Conservation (phyloP, 2,113 vertebrate genomes). For the Odontophorus gujanensis region DNA sequence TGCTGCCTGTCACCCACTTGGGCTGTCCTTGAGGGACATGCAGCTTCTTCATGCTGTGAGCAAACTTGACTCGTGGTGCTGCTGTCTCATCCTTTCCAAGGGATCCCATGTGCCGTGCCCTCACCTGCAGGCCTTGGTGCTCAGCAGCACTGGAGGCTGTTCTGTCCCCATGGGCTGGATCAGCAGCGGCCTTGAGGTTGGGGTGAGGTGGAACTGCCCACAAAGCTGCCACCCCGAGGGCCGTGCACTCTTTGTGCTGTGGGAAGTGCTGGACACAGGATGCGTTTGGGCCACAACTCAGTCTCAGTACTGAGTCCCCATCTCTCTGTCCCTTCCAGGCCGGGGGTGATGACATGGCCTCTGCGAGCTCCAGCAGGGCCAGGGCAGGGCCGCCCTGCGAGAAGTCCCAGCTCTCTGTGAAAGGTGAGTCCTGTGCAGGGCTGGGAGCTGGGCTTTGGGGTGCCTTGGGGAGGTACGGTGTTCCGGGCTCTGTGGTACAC, state of each 20-base stretch:
- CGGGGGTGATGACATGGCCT: conserved; percentile 89
- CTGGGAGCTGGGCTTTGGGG: rapidly evolving
- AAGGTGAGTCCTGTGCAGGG: conserved; percentile 80
- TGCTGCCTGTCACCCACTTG: rapidly evolving
- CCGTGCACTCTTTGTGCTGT: rapidly evolving
- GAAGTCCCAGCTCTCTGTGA: conserved; percentile 90
- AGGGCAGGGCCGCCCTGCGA: conserved; percentile 80
- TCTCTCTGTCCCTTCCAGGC: conserved; percentile 77
- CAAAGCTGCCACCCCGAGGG: background rate
- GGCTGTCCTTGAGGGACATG: background rate
- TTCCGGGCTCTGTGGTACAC: background rate
- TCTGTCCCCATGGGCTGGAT: background rate
- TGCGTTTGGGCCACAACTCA: rapidly evolving
- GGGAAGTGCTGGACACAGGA: rapidly evolving
- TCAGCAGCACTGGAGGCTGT: background rate
- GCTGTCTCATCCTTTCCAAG: rapidly evolving
- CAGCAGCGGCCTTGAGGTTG: rapidly evolving
- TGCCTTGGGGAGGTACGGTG: background rate
- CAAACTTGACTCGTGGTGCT: rapidly evolving
- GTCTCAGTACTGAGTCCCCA: background rate
- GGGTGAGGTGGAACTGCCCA: background rate
- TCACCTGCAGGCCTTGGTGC: rapidly evolving
- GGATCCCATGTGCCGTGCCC: too few relatives aligned
- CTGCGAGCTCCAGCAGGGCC: conserved; percentile 87
- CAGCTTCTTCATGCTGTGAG: rapidly evolving